Conservation (phyloP, 2,797 vertebrate genomes). For the Margarornis squamiger region DNA sequence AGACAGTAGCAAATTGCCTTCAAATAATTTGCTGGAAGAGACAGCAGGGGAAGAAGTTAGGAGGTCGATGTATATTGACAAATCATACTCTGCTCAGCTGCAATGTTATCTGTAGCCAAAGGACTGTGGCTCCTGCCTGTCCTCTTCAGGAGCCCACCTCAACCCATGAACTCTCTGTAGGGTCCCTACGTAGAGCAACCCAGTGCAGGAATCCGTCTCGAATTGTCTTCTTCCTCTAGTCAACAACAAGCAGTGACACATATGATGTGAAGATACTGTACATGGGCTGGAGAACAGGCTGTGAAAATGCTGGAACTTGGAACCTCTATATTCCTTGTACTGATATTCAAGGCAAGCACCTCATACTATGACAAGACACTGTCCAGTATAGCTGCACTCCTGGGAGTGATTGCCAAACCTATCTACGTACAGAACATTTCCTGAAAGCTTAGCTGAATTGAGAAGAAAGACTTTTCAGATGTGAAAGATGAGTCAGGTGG, state of each 20-base stretch:
- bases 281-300: not conserved
- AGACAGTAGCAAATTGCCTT: not conserved
- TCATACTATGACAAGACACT: not conserved
- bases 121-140: not conserved
- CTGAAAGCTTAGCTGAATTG: not conserved
- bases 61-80: not conserved
- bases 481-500: not conserved
- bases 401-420: not conserved
- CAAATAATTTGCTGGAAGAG: not conserved
- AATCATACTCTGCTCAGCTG: not conserved
- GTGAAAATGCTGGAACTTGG: not conserved
- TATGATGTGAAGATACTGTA: not conserved
- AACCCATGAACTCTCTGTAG: not conserved
- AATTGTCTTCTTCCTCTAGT: not conserved
- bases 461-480: not conserved
- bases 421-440: not conserved
- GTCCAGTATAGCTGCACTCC: not conserved
- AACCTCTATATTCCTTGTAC: not conserved
- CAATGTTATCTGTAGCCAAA: not conserved
- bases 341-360: not conserved
- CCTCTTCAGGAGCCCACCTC: not conserved
- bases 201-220: not conserved
- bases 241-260: accelerated
- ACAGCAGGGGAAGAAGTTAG: not conserved
- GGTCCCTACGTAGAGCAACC: not conserved